Percentiles rank a stretch among this genome's conserved stretches.
These are phyloP conservation scores for Macrosteles quadrilineatus DNA, from an alignment of 1,140 invertebrate genomes.

Conservation along the genomic window DNA sequence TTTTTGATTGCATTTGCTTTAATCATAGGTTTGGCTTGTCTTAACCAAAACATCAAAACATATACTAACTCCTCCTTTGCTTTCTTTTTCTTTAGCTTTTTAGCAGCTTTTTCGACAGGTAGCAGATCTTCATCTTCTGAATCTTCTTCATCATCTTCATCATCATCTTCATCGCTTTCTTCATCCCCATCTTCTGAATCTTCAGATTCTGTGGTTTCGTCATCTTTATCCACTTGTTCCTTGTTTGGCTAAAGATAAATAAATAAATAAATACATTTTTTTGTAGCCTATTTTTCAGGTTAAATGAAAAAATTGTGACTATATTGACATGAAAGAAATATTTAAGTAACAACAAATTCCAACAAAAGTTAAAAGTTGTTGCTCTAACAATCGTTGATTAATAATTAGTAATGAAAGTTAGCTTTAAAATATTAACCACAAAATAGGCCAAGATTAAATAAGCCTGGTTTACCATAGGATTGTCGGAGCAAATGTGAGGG, in stretches of 20 bases:
- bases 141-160: conserved; percentile 42
- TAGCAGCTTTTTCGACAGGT: conserved; percentile 85
- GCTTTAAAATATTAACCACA: no score
- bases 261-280: not conserved
- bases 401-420: no score
- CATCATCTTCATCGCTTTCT: conserved; percentile 46
- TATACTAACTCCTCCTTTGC: conserved; percentile 60
- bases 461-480: no score
- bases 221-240: not conserved
- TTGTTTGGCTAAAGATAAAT: not conserved
- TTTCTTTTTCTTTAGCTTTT: conserved; percentile 75
- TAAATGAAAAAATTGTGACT: not conserved
- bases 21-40: conserved; percentile 22
- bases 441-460: no score
- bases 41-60: not conserved
- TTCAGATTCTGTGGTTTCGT: conserved; percentile 42
- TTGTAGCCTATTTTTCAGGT: no score
- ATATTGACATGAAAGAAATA: no score
- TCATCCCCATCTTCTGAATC: conserved; percentile 52
- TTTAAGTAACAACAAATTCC: no score
- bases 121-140: conserved; percentile 63
- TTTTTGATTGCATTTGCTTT: no score
- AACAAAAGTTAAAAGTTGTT: no score
- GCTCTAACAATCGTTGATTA: no score
- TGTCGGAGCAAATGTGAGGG: no score